phyloP scores from a whole-genome alignment of 2,797 vertebrate genomes.

The Sebastes minor region DNA sequence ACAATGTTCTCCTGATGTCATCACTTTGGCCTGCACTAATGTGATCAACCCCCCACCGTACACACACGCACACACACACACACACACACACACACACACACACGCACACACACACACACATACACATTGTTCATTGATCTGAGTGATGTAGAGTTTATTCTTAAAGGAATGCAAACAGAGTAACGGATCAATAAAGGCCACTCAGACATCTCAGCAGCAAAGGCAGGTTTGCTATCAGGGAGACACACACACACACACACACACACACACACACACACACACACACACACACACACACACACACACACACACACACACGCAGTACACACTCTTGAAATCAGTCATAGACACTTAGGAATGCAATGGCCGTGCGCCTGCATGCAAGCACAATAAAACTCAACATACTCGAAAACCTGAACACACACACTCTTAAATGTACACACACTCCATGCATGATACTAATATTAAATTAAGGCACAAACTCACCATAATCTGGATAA shows the following conservation, averaged over 20 bases:
- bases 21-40: constrained; percentile 27
- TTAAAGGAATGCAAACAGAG: constrained; percentile 14
- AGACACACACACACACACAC: neutral
- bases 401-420: neutral
- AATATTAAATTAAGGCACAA: neutral
- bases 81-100: constrained; percentile 11
- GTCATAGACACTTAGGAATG: neutral
- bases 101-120: no score
- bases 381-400: neutral
- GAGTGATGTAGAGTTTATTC: constrained; percentile 30
- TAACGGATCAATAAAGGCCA: constrained; percentile 42
- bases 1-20: constrained; percentile 28
- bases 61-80: neutral
- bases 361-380: neutral
- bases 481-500: neutral
- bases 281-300: neutral
- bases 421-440: neutral
- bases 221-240: neutral
- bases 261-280: neutral
- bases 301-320: neutral
- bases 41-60: neutral
- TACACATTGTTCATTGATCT: constrained; percentile 28
- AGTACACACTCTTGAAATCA: neutral
- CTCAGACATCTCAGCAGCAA: constrained; percentile 15
- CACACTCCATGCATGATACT: neutral